Evolutionary conservation across 2,113 vertebrate genomes (phyloP), one percentile per base, ranked within the genome.

Genomic region (Caretta caretta): DNA sequence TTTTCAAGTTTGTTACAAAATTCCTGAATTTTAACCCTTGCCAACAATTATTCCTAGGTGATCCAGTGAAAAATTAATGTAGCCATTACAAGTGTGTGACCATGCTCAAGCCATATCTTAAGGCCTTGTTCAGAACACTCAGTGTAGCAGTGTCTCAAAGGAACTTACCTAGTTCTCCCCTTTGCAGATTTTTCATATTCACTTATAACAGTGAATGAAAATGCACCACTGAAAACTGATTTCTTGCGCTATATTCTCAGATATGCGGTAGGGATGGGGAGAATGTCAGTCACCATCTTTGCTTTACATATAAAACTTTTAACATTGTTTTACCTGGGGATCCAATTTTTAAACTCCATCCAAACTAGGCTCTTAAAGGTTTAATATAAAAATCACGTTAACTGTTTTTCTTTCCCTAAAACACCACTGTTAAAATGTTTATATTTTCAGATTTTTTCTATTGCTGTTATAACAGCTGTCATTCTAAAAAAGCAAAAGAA

Each of bases 251-350:
- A 12, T 90, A 38, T 90, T 96, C 93, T 89, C 93, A 94, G 84
- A 92, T 38, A n/a, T 4, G 8, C 1, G 75, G 62, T 59, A 25
- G 89, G 62, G 96, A 84, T 75, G 93, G 51, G 42, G 72, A 95
- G 96, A 78, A 81, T 50, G 46, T 92, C 27, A 96, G 88, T 96
- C 91, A 93, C 12, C 93, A 79, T n/a, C 86, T 95, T 88, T 97
- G 29, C 46, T 95, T 94, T 88, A 87, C 51, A 69, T 93, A 90
- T 11, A 54, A 92, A 89, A 93, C 89, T 97, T 90, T 62, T 83
- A 95, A 65, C 10, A 83, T 84, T 91, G 82, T 54, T 95, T 95
- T 80, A 88, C 78, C 53, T 92, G 97, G 93, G 83, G 51, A 87
- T 62, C 20, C 31, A 69, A 80, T 88, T 94, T 93, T 49, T 1